These are phyloP conservation scores for Petrocephalus microphthalmus DNA, from an alignment of 2,113 vertebrate species.

Conservation along the genomic window DNA sequence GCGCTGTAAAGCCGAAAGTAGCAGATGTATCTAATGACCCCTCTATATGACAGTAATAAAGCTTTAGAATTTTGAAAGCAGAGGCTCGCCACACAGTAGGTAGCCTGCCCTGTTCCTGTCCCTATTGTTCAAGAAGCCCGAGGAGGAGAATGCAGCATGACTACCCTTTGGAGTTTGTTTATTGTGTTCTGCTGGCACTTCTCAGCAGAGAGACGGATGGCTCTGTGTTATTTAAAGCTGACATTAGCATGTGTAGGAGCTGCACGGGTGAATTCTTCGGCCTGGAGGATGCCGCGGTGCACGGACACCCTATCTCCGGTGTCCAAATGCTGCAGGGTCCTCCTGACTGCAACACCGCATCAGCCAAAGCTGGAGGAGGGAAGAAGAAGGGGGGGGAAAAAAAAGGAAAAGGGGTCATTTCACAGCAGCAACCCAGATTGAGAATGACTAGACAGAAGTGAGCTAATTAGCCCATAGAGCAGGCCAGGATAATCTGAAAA, in stretches of 20 bases:
- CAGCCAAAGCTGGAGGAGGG: background rate
- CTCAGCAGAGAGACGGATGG: background rate
- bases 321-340: background rate
- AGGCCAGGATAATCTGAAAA: constrained; percentile 29
- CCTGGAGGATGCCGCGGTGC: background rate
- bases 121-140: constrained; percentile 22
- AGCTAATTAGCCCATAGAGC: constrained; percentile 33
- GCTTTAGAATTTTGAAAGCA: constrained; percentile 14
- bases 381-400: background rate
- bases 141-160: constrained; percentile 12
- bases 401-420: background rate
- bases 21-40: constrained; percentile 33
- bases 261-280: background rate
- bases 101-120: background rate
- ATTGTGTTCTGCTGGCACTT: background rate
- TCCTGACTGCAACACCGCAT: background rate
- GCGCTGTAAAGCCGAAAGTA: constrained; percentile 13
- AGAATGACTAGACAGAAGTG: constrained; percentile 13
- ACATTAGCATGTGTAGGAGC: constrained; percentile 18
- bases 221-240: constrained; percentile 18
- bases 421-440: background rate
- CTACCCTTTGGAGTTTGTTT: constrained; percentile 2
- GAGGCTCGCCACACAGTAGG: constrained; percentile 1
- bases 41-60: constrained; percentile 6
- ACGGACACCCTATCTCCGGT: background rate